Conservation (phyloP, 2,888 invertebrate species). For the Germaria angustata region DNA sequence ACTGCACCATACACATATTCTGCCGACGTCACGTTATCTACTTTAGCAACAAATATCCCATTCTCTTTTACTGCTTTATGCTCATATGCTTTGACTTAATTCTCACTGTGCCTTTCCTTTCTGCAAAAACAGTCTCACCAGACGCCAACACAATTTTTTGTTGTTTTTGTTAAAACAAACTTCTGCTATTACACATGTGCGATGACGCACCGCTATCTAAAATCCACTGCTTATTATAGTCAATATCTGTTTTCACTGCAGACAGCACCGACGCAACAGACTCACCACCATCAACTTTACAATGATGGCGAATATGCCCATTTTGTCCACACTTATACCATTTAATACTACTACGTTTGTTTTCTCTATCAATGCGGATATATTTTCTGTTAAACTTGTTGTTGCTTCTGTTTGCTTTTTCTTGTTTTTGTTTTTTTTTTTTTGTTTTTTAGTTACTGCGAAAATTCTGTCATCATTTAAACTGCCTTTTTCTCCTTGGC, state of each 20-base stretch:
- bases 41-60: not conserved
- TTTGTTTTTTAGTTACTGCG: too few relatives aligned
- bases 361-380: not conserved
- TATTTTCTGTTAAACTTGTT: not conserved
- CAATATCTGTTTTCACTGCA: not conserved
- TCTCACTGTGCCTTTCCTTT: not conserved
- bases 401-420: not conserved
- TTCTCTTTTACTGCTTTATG: not conserved
- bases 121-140: constrained; percentile 28
- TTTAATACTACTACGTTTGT: constrained; percentile 11
- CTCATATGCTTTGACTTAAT: not conserved
- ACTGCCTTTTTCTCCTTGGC: not conserved
- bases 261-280: too few relatives aligned
- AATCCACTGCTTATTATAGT: constrained; percentile 19
- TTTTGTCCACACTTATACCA: constrained; percentile 63
- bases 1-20: not conserved
- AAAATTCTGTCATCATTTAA: not conserved
- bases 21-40: not conserved
- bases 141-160: constrained; percentile 14
- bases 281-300: constrained; percentile 26
- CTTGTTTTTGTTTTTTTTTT: not conserved
- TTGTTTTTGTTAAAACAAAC: constrained; percentile 16
- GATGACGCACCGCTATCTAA: constrained; percentile 47
- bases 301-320: constrained; percentile 58
- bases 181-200: constrained; percentile 36